Base-by-base conservation (phyloP, 2,888 invertebrate genomes). In the Tachina lurida region DNA sequence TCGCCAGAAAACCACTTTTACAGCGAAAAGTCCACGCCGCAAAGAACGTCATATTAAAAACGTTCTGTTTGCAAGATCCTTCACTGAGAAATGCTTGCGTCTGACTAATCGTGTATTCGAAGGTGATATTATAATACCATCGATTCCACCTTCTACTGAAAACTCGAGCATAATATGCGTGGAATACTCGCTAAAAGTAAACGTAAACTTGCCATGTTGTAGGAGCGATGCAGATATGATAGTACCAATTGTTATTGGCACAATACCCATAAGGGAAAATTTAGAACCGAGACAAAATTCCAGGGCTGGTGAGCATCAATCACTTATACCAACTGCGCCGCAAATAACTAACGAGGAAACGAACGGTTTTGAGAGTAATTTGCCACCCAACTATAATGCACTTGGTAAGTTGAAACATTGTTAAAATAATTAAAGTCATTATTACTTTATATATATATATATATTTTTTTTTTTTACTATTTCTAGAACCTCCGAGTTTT, bases 401-500 rank as follows among this genome's bases (percentile, higher is more conserved):
- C 76, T 87, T 45, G 88, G 90, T 89, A 84, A 86, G 85, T 82
- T 12, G 3, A 52, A 8, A 17, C 10, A 13, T 41, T 13, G n/a
- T 17, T n/a, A 17, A 31, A 13, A 31, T 19, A 10, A 65, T 43
- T 39, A 31, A 47, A 47, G n/a, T 68, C 17, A 12, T 56, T n/a
- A n/a, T n/a, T n/a, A n/a, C n/a, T n/a, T n/a, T n/a, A 22, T 22
- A 3, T 22, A 22, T 58, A 10, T 41, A 1, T 45, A 13, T 10
- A 31, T n/a, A 49, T n/a, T 68, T 47, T 1, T 19, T 49, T 41
- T 41, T 43, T 60, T 49, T 65, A 31, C 70, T 22, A 12, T 5
- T 39, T 68, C 9, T 47, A 89, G 89, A 87, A 58, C 89, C 89
- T 15, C 89, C 90, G 1, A 87, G 88, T 0, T 90, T 88, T 62